phyloP scores from a whole-genome alignment of 2,113 vertebrate species.

The Alectura lathami region DNA sequence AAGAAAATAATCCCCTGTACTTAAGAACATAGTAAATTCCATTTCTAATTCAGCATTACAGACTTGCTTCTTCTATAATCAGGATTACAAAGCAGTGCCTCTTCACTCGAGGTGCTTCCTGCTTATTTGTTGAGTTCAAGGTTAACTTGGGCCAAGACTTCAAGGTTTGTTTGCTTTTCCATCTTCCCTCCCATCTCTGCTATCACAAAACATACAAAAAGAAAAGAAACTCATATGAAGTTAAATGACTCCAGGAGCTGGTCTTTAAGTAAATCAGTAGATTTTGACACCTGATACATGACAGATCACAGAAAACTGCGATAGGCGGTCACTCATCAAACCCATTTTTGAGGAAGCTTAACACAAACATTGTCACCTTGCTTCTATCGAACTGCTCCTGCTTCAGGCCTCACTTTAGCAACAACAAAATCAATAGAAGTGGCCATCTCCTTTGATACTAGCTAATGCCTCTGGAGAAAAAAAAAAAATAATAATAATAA shows the following conservation, averaged over 20 bases:
- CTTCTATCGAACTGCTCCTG: background rate
- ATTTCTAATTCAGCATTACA: background rate
- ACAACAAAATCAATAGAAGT: background rate
- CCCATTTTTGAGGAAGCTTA: background rate
- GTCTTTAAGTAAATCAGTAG: background rate
- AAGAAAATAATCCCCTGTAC: slow-evolving; percentile 4
- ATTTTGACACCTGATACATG: background rate
- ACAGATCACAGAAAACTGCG: background rate
- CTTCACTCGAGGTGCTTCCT: background rate
- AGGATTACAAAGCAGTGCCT: background rate
- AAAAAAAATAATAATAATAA: too few species aligned
- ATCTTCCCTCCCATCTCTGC: background rate
- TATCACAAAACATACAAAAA: background rate
- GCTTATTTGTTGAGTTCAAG: background rate
- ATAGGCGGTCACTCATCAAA: background rate
- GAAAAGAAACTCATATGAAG: background rate
- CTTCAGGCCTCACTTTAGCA: background rate
- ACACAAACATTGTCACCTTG: background rate
- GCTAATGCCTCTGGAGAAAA: background rate
- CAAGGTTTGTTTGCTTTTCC: background rate
- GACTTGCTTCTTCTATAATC: background rate
- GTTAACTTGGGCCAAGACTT: background rate
- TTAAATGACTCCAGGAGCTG: background rate
- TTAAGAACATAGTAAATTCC: background rate
- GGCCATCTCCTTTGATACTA: background rate